These are phyloP conservation scores for Sarcophaga bullata DNA, from an alignment of 1,140 invertebrate genomes.

Conservation along the genomic window DNA sequence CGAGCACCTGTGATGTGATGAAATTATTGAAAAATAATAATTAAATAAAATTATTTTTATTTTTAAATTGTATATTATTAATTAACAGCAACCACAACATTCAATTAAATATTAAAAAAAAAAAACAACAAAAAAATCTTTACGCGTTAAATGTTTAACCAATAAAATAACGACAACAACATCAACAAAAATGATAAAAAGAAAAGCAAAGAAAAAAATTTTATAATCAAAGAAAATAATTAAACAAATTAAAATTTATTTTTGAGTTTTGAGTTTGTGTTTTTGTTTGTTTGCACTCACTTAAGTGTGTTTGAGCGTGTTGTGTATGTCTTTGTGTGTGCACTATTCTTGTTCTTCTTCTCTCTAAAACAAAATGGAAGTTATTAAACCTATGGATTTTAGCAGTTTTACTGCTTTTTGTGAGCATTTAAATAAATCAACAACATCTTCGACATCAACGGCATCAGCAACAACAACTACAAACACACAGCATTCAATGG, in stretches of 20 bases:
- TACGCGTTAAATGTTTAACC: background rate
- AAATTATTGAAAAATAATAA: background rate
- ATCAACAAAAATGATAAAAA: background rate
- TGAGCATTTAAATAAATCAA: constrained; percentile 64
- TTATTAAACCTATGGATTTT: constrained; percentile 65
- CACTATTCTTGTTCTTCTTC: background rate
- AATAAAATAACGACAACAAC: background rate
- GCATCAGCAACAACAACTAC: constrained; percentile 47
- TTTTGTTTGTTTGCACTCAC: too few relatives aligned
- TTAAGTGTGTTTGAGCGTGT: background rate
- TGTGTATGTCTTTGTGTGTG: background rate
- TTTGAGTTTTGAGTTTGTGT: background rate
- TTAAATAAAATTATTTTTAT: background rate
- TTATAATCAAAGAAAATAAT: constrained; percentile 17
- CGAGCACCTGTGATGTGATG: constrained; percentile 21
- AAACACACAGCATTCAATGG: constrained; percentile 23
- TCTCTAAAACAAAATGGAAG: constrained; percentile 55
- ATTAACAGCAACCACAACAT: background rate
- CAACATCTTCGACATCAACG: constrained; percentile 48
- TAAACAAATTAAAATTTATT: background rate
- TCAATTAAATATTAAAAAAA: background rate
- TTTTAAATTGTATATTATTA: background rate
- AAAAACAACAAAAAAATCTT: background rate
- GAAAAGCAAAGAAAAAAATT: background rate
- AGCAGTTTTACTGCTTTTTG: constrained; percentile 64